Conservation (phyloP, 1,140 invertebrate genomes). For the Leptinotarsa defecta region DNA sequence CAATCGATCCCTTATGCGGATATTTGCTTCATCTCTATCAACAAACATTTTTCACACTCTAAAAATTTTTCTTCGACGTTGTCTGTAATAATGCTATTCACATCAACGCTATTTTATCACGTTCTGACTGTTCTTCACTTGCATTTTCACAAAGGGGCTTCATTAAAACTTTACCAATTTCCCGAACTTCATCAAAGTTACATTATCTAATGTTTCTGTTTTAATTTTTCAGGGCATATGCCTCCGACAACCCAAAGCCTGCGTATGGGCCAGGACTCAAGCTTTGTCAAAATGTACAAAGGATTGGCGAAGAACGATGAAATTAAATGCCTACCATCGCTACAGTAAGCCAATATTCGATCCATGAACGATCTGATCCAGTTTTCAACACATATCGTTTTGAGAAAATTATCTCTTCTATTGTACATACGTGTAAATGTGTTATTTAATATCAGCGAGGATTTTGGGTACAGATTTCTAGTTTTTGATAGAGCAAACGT, state of each 20-base stretch:
- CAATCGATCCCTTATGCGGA: too few species aligned
- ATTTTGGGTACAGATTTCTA: background rate
- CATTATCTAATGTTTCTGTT: too few species aligned
- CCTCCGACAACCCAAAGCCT: conserved; percentile 46
- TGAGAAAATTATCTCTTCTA: background rate
- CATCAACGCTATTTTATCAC: too few species aligned
- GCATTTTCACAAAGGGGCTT: too few species aligned
- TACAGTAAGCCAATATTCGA: conserved; percentile 8
- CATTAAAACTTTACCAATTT: too few species aligned
- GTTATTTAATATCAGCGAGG: background rate
- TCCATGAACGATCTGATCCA: background rate
- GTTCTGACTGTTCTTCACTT: too few species aligned
- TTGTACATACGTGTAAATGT: conserved; percentile 18
- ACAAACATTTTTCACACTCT: too few species aligned
- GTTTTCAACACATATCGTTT: background rate
- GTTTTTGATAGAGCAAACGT: background rate
- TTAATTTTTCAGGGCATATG: conserved; percentile 50
- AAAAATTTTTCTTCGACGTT: too few species aligned
- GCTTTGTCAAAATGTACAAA: conserved; percentile 38
- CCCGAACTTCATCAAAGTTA: too few species aligned
- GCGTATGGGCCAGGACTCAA: conserved; percentile 49
- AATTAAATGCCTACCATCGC: background rate
- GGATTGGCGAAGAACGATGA: conserved; percentile 19
- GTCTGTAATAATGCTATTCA: too few species aligned
- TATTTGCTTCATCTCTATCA: too few species aligned